Evolutionary conservation across 2,888 invertebrate species (phyloP).

Genomic region (Junonia oenone): DNA sequence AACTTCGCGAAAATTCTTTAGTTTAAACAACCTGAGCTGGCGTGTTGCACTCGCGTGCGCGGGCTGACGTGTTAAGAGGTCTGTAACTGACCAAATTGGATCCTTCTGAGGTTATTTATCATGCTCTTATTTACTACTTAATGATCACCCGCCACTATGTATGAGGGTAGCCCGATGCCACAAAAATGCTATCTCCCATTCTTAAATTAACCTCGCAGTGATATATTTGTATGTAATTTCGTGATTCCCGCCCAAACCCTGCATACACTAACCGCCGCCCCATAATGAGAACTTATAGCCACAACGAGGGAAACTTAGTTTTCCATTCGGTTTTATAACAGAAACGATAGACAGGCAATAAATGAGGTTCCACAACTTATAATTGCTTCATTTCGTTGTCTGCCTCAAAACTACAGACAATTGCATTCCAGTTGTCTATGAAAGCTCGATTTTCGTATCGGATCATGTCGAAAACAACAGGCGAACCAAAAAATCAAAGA

Average conservation of each 20-base stretch:
- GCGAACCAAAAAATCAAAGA: slow-evolving; percentile 36
- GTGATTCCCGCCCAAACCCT: slow-evolving; percentile 3
- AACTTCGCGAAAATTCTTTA: slow-evolving; percentile 35
- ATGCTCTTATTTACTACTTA: slow-evolving; percentile 15
- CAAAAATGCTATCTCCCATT: background rate
- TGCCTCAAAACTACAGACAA: slow-evolving; percentile 44
- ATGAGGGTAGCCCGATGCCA: background rate
- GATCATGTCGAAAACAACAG: slow-evolving; percentile 34
- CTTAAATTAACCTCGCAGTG: background rate
- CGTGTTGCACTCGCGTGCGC: slow-evolving; percentile 40
- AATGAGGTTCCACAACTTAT: slow-evolving; percentile 73
- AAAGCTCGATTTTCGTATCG: slow-evolving; percentile 38
- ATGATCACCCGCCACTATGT: slow-evolving; percentile 24
- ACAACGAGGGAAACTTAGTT: slow-evolving; percentile 57
- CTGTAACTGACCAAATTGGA: slow-evolving; percentile 34
- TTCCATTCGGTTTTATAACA: slow-evolving; percentile 67
- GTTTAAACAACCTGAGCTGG: slow-evolving; percentile 46
- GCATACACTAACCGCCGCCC: slow-evolving; percentile 14
- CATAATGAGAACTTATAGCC: slow-evolving; percentile 45
- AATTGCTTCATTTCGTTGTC: slow-evolving; percentile 75
- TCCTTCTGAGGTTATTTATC: slow-evolving; percentile 28
- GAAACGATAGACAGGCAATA: slow-evolving; percentile 73
- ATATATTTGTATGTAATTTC: slow-evolving; percentile 14
- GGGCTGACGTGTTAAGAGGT: slow-evolving; percentile 29
- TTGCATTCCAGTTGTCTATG: slow-evolving; percentile 50